These are phyloP conservation scores for Eupristina koningsbergeri DNA, from an alignment of 1,140 invertebrate species.

Conservation along the genomic window DNA sequence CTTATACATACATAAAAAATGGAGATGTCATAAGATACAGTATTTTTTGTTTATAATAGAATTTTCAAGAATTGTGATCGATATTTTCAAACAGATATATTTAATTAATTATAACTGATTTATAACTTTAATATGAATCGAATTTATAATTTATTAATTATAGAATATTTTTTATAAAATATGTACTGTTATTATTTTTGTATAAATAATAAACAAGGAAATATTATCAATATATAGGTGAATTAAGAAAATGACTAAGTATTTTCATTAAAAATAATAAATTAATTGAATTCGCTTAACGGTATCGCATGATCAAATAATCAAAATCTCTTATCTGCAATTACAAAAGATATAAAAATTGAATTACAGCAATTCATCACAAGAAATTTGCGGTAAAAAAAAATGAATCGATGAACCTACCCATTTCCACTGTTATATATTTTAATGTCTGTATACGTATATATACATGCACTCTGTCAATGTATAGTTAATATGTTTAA, in stretches of 20 bases:
- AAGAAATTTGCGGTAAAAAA: slow-evolving; percentile 21
- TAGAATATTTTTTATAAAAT: too few relatives aligned
- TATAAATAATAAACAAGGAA: background rate
- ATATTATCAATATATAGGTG: background rate
- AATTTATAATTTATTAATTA: too few relatives aligned
- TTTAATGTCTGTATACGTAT: background rate
- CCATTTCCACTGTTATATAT: background rate
- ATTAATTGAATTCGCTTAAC: slow-evolving; percentile 7
- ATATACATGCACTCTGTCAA: background rate
- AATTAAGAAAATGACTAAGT: background rate
- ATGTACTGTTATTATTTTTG: background rate
- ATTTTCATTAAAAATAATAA: background rate
- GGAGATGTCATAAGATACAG: too few relatives aligned
- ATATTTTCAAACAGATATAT: too few relatives aligned
- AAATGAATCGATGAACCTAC: background rate
- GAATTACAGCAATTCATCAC: slow-evolving; percentile 7
- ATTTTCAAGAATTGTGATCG: too few relatives aligned
- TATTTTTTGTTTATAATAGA: too few relatives aligned
- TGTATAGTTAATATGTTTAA: background rate
- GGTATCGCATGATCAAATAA: slow-evolving; percentile 7
- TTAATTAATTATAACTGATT: too few relatives aligned
- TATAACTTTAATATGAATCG: too few relatives aligned
- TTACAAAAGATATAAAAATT: slow-evolving; percentile 12
- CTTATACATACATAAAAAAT: too few relatives aligned
- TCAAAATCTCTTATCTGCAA: slow-evolving; percentile 17